These are phyloP conservation scores for Odontothrips loti DNA, from an alignment of 2,888 invertebrate species.

Conservation along the genomic window DNA sequence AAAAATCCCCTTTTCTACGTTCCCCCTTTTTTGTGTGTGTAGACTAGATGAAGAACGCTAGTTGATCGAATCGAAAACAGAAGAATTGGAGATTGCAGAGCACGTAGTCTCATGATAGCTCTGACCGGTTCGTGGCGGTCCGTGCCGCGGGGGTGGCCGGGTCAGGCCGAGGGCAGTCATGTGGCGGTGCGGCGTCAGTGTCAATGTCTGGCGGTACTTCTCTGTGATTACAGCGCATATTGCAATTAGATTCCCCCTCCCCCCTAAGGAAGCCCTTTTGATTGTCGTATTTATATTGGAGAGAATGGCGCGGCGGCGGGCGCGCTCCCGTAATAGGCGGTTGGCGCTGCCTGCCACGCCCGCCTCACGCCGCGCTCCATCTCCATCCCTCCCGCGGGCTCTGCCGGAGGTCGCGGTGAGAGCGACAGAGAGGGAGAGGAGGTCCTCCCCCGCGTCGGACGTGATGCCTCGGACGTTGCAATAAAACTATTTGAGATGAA, in stretches of 20 bases:
- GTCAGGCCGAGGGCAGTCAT: neutral
- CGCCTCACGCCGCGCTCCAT: neutral
- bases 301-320: neutral
- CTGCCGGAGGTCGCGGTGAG: neutral
- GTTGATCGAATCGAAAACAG: no score
- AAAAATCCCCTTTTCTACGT: no score
- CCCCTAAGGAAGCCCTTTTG: neutral
- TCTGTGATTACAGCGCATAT: neutral
- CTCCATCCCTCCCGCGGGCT: neutral
- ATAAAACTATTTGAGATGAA: no score
- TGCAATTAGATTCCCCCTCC: neutral
- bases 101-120: no score
- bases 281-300: conserved; percentile 2
- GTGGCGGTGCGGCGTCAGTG: neutral
- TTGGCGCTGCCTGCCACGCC: neutral
- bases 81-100: no score
- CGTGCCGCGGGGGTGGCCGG: no score
- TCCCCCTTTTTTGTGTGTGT: no score
- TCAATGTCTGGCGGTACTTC: neutral
- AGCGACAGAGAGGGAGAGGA: neutral
- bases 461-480: no score
- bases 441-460: no score
- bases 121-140: no score
- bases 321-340: conserved; percentile 6
- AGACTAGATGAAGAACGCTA: no score